These are phyloP conservation scores for Reticulitermes lucifugus DNA, from an alignment of 2,888 invertebrate species.

Conservation along the genomic window DNA sequence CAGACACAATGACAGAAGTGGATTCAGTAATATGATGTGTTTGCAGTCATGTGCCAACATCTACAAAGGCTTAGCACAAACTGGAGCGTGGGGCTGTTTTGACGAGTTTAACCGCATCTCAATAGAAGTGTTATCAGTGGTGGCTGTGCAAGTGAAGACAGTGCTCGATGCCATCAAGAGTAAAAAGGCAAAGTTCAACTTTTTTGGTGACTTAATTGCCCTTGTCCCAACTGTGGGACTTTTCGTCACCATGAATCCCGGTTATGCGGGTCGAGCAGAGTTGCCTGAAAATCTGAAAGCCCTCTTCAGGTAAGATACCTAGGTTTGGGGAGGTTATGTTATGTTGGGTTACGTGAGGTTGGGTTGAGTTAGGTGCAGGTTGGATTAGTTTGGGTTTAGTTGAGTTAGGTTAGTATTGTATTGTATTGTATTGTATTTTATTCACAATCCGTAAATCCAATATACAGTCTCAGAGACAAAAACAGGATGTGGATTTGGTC, in stretches of 20 bases:
- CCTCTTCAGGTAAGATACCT: slow-evolving; percentile 63
- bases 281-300: slow-evolving; percentile 82
- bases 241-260: slow-evolving; percentile 98
- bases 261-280: slow-evolving; percentile 92
- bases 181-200: slow-evolving; percentile 83
- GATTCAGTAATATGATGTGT: too few relatives aligned
- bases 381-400: too few relatives aligned
- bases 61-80: slow-evolving; percentile 95
- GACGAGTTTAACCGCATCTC: slow-evolving; percentile 97
- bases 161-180: slow-evolving; percentile 89
- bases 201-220: slow-evolving; percentile 84
- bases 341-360: too few relatives aligned
- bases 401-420: too few relatives aligned
- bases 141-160: slow-evolving; percentile 92
- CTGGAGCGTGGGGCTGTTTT: slow-evolving; percentile 97
- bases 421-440: too few relatives aligned
- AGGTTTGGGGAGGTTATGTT: too few relatives aligned
- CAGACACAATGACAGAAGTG: too few relatives aligned
- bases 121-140: slow-evolving; percentile 94
- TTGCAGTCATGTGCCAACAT: slow-evolving; percentile 87
- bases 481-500: too few relatives aligned
- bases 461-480: too few relatives aligned
- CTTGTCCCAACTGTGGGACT: slow-evolving; percentile 85
- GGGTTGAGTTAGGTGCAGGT: too few relatives aligned
- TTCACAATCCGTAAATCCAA: too few relatives aligned